Conservation (phyloP, 1,140 invertebrate species). For the Drosophila melanica region DNA sequence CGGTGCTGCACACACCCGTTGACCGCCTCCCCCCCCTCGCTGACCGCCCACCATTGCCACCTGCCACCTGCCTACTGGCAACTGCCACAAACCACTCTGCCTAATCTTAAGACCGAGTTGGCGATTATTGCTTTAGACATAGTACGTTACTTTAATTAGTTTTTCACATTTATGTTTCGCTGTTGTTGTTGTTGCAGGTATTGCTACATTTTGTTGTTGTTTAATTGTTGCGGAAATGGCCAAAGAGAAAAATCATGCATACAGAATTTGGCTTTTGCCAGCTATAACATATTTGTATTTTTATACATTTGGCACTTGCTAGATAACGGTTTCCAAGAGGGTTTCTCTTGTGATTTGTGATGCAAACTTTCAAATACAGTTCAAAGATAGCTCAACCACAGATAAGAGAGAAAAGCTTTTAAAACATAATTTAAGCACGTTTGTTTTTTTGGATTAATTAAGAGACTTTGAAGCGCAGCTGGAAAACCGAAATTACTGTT, state of each 20-base stretch:
- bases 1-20: constrained; percentile 62
- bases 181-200: constrained; percentile 9
- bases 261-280: constrained; percentile 7
- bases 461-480: constrained; percentile 7
- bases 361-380: constrained; percentile 8
- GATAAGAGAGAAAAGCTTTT: constrained; percentile 3
- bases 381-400: background rate
- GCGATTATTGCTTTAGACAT: constrained; percentile 25
- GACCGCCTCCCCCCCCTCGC: constrained; percentile 3
- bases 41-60: background rate
- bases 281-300: no score
- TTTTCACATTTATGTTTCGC: constrained; percentile 20
- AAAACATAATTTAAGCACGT: background rate
- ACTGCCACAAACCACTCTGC: background rate
- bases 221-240: constrained; percentile 12
- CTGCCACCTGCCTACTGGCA: background rate
- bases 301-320: background rate
- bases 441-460: background rate
- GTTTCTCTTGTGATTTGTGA: constrained; percentile 5
- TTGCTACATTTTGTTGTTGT: constrained; percentile 11
- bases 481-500: constrained; percentile 1
- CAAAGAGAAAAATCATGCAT: constrained; percentile 14
- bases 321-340: background rate
- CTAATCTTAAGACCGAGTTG: constrained; percentile 9
- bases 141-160: constrained; percentile 27